Evolutionary conservation across 2,888 invertebrate species (phyloP), one percentile per base, ranked within the genome.

Genomic region (Microdon myrmicae): DNA sequence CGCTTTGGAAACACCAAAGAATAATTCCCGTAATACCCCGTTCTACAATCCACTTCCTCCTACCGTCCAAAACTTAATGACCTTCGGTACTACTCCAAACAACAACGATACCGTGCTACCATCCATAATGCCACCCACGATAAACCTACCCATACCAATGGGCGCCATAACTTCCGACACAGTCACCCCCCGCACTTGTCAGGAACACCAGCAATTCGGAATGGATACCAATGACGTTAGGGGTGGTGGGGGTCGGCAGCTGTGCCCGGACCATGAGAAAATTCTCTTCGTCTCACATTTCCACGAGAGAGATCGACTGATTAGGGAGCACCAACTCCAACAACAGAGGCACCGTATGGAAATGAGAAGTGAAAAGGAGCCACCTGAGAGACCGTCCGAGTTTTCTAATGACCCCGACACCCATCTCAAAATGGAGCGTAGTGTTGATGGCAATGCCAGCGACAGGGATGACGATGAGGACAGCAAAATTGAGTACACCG

Each of bases 261-360:
- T 45, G 31, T 44, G 58, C 22, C 61, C 67, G 35, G 69, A 71
- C 12, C 69, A 67, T 53, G 78, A 73, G 61, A 72, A 79, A 48
- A 75, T 75, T 67, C 68, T 74, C 54, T 76, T 79, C 64, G 78
- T 79, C 41, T 74, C 74, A 60, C 79, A 78, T 64, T 78, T 78
- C 67, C 78, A 79, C 69, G 79, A 79, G 73, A 74, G 80, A 67
- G 80, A 79, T 73, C 80, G 80, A 58, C 76, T 76, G 64, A 79
- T 79, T 72, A 74, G 77, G 67, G 77, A 79, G 66, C 80, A 79
- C 70, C 79, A 79, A 69, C 72, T 79, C 69, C 77, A 77, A 56
- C 78, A 79, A 67, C 79, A 69, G 48, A 68, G 68, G 48, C 67
- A 70, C 28, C 66, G 56, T 35, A 64, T 67, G 67, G 68, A 69